A percentile compares a stretch with the other conserved stretches of the same genome.
Evolutionary conservation across 2,888 invertebrate genomes (phyloP).

Genomic region (Lepeophtheirus nordmannii): DNA sequence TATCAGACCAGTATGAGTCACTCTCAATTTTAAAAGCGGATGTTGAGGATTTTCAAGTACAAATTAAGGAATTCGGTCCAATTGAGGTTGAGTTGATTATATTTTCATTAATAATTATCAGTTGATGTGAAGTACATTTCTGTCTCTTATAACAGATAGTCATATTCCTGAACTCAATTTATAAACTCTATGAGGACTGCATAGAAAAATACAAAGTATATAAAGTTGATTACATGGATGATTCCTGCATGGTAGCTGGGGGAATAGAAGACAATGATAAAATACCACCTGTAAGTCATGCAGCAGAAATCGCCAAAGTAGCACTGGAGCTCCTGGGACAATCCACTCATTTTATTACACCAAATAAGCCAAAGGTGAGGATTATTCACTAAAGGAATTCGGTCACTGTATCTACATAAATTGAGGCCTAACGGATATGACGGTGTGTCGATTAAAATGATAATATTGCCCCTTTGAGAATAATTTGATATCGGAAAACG

Average conservation of each 20-base stretch:
- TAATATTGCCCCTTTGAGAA: too few relatives aligned
- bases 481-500: too few relatives aligned
- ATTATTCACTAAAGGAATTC: too few relatives aligned
- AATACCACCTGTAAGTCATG: background rate
- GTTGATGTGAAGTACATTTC: background rate
- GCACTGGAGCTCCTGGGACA: background rate
- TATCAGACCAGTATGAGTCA: background rate
- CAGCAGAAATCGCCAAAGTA: background rate
- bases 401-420: too few relatives aligned
- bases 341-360: background rate
- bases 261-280: background rate
- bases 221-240: background rate
- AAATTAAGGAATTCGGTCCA: background rate
- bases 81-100: background rate
- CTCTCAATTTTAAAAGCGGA: background rate
- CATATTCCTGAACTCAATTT: background rate
- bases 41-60: background rate
- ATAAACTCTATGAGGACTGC: background rate
- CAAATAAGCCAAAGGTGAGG: background rate
- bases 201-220: background rate
- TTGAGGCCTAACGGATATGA: too few relatives aligned
- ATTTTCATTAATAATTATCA: too few relatives aligned
- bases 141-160: background rate
- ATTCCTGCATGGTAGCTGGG: background rate
- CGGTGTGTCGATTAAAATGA: too few relatives aligned